phyloP scores from a whole-genome alignment of 2,797 vertebrate species.

The Glossophaga mutica region DNA sequence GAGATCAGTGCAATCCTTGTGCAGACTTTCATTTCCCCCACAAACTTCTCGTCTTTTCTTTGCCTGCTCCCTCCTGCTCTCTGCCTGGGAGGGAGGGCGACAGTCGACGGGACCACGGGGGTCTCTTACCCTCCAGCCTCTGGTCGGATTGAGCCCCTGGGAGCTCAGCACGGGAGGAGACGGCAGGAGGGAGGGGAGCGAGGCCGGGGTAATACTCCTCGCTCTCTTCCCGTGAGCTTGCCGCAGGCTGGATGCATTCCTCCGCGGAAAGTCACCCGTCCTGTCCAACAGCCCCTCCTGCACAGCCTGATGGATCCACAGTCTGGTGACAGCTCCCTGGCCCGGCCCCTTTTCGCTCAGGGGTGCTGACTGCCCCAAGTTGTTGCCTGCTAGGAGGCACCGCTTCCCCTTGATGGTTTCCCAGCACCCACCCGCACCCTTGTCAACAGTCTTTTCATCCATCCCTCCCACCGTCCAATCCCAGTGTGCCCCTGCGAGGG shows the following conservation, averaged over 20 bases:
- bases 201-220: not conserved
- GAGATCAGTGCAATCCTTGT: too few relatives aligned
- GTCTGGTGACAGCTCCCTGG: not conserved
- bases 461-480: not conserved
- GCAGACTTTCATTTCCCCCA: not conserved
- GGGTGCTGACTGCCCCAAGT: not conserved
- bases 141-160: not conserved
- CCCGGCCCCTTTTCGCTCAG: not conserved
- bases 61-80: not conserved
- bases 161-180: not conserved
- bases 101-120: too few relatives aligned
- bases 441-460: not conserved
- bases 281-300: not conserved
- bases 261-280: not conserved
- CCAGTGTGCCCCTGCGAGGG: rapidly evolving
- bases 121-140: not conserved
- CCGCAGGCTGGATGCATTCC: not conserved
- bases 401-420: not conserved
- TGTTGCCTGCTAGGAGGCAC: not conserved
- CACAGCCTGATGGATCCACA: rapidly evolving
- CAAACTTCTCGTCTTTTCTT: not conserved
- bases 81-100: not conserved
- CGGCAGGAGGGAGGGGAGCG: not conserved
- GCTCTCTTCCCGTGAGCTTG: not conserved
- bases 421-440: not conserved